A percentile compares a stretch with the other conserved stretches of the same genome.
These are phyloP conservation scores for Lophochroa leadbeateri DNA, from an alignment of 2,113 vertebrate species.

Conservation along the genomic window DNA sequence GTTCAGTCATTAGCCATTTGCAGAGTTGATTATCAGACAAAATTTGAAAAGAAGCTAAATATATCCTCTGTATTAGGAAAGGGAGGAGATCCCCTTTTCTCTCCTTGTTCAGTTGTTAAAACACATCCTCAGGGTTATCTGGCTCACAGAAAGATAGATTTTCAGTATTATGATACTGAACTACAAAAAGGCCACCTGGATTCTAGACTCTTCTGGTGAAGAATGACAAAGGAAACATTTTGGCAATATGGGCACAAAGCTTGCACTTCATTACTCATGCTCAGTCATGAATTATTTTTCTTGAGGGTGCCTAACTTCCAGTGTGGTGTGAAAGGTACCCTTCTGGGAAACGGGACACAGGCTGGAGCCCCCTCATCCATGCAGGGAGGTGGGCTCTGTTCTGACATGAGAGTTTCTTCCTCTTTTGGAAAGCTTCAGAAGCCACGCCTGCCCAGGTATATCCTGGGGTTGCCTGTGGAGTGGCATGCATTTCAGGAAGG, in stretches of 20 bases:
- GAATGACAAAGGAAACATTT: neutral
- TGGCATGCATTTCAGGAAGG: neutral
- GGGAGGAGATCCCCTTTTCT: neutral
- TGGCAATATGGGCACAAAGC: neutral
- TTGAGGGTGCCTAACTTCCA: neutral
- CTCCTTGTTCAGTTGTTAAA: neutral
- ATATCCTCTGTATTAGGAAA: neutral
- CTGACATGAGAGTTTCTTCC: neutral
- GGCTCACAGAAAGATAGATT: neutral
- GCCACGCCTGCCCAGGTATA: neutral
- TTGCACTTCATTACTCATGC: neutral
- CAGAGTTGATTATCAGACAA: neutral
- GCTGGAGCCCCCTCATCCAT: neutral
- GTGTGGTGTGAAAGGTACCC: neutral
- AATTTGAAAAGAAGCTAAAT: neutral
- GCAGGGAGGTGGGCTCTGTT: accelerated
- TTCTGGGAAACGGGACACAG: neutral
- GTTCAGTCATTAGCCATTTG: neutral
- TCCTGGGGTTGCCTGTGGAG: neutral
- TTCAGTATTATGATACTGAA: neutral
- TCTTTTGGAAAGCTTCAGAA: neutral
- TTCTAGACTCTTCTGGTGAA: neutral
- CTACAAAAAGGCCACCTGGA: neutral
- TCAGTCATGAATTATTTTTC: neutral
- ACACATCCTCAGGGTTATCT: neutral